phyloP scores from a whole-genome alignment of 2,113 vertebrate species.

The Perca fluviatilis region DNA sequence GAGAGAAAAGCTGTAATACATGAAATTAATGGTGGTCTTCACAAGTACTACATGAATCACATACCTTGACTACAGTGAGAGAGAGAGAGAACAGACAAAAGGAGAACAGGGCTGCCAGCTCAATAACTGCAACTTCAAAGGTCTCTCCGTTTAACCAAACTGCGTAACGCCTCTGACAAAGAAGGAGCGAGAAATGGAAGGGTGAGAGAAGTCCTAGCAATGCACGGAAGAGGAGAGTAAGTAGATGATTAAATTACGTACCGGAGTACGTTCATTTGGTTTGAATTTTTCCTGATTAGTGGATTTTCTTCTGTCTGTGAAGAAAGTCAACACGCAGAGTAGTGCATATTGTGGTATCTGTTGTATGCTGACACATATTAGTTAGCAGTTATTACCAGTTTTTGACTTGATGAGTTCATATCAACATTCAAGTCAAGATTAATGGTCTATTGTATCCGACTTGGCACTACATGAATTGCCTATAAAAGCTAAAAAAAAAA shows the following conservation, averaged over 20 bases:
- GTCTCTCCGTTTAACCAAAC: constrained; percentile 91
- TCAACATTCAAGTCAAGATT: neutral
- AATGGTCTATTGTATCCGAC: neutral
- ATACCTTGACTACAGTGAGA: constrained; percentile 90
- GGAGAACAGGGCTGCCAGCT: constrained; percentile 90
- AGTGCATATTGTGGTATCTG: neutral
- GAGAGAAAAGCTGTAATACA: constrained; percentile 99
- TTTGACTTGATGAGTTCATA: neutral
- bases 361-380: neutral
- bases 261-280: too few species aligned
- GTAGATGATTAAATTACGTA: neutral
- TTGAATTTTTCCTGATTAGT: neutral
- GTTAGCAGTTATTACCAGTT: neutral
- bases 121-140: constrained; percentile 95
- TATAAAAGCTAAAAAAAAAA: neutral
- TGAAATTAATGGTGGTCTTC: constrained; percentile 97
- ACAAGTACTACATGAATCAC: constrained; percentile 97
- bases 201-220: constrained; percentile 69
- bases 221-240: constrained; percentile 52
- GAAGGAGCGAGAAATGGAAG: constrained; percentile 83
- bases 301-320: neutral
- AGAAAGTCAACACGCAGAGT: neutral
- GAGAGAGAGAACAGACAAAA: constrained; percentile 90
- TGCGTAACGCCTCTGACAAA: constrained; percentile 87
- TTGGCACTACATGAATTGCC: neutral